Evolutionary conservation across 2,888 invertebrate species (phyloP).

Genomic region (Gymnosoma rotundatum): DNA sequence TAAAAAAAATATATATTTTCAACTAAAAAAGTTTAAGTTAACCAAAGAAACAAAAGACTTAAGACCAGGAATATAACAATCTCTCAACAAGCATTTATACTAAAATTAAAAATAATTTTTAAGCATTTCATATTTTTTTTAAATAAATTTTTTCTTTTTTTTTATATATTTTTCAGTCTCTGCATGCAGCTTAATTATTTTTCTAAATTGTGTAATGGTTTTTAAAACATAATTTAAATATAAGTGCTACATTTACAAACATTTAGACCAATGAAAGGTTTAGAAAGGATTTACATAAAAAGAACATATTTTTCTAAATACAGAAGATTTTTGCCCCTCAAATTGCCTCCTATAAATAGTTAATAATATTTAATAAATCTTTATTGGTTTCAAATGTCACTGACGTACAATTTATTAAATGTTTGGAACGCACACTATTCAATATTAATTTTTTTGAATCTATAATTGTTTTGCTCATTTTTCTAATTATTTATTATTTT

Average conservation of each 20-base stretch:
- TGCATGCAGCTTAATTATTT: conserved; percentile 82
- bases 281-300: background rate
- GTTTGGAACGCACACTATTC: conserved; percentile 37
- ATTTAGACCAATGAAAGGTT: conserved; percentile 15
- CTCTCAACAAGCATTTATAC: conserved; percentile 35
- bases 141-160: conserved; percentile 36
- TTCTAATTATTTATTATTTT: conserved; percentile 13
- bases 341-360: background rate
- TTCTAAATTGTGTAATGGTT: conserved; percentile 43
- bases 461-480: background rate
- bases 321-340: background rate
- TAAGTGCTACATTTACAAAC: background rate
- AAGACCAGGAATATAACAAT: conserved; percentile 73
- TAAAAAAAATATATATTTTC: conserved; percentile 21
- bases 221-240: conserved; percentile 31
- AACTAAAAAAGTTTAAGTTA: conserved; percentile 59
- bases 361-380: background rate
- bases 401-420: conserved; percentile 3
- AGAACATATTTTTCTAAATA: conserved; percentile 20
- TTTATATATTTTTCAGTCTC: conserved; percentile 80
- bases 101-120: conserved; percentile 4
- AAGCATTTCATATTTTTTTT: conserved; percentile 14
- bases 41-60: conserved; percentile 78
- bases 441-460: conserved; percentile 15
- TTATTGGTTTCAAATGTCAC: conserved; percentile 33